Conservation (phyloP, 2,113 vertebrate species). For the Forbesichthys agassizii region DNA sequence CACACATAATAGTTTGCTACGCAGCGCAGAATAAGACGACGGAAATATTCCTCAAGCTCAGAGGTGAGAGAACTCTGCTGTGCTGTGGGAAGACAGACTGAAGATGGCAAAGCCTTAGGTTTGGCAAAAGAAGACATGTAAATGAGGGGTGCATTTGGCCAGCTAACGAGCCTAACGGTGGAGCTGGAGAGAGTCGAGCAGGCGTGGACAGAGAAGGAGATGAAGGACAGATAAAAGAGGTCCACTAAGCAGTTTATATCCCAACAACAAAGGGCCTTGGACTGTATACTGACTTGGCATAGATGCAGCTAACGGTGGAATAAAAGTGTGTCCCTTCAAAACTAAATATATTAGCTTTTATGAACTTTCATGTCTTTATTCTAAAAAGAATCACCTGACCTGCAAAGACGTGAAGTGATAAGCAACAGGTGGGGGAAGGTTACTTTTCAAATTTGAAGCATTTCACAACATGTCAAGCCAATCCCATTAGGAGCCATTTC, state of each 20-base stretch:
- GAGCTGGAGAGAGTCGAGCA: neutral
- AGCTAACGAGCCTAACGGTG: neutral
- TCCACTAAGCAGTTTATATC: no score
- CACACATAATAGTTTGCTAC: constrained; percentile 21
- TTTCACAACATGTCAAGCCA: no score
- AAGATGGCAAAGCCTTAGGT: neutral
- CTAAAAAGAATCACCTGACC: neutral
- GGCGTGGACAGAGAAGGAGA: neutral
- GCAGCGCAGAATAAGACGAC: neutral
- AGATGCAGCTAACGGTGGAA: neutral
- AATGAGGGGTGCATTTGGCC: neutral
- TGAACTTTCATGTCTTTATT: no score
- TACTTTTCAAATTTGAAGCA: neutral
- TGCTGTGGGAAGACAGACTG: neutral
- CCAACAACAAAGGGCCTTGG: neutral
- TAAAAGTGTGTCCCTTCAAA: no score
- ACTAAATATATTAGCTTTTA: no score
- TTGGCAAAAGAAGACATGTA: neutral
- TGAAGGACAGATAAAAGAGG: neutral
- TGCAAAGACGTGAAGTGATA: neutral
- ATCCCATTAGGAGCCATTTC: no score
- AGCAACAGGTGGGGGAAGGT: neutral
- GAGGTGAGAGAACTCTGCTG: no score
- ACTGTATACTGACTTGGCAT: neutral
- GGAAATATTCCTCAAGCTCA: no score